phyloP scores from a whole-genome alignment of 2,797 vertebrate genomes.

The Gallinago solitaria region DNA sequence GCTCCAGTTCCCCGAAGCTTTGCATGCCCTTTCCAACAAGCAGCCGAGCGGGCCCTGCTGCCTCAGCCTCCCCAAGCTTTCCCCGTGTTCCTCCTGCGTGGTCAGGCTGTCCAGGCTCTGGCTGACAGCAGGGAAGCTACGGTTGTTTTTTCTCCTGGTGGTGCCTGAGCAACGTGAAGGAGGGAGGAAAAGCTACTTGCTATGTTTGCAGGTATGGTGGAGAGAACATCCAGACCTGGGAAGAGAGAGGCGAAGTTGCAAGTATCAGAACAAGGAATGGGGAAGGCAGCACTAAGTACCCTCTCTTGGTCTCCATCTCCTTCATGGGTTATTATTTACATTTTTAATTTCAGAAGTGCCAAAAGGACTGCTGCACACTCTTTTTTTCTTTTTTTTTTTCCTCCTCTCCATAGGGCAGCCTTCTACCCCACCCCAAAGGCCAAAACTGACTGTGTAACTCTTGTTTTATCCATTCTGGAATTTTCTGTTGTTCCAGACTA shows the following conservation, averaged over 20 bases:
- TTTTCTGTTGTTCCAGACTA: background rate
- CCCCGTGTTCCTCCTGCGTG: background rate
- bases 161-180: background rate
- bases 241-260: background rate
- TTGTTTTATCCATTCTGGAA: background rate
- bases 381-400: background rate
- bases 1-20: background rate
- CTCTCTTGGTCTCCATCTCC: background rate
- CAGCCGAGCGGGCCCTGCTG: rapidly evolving
- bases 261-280: background rate
- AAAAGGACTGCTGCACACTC: background rate
- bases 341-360: background rate
- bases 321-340: background rate
- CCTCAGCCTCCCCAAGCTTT: background rate
- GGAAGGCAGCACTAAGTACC: background rate
- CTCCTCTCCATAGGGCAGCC: background rate
- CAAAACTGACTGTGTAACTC: background rate
- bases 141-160: background rate
- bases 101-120: background rate
- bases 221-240: background rate
- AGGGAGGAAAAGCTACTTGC: background rate
- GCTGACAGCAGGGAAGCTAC: rapidly evolving
- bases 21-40: background rate
- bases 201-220: background rate
- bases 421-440: background rate